These are phyloP conservation scores for Stegana nigrithorax DNA, from an alignment of 2,888 invertebrate species.

Conservation along the genomic window DNA sequence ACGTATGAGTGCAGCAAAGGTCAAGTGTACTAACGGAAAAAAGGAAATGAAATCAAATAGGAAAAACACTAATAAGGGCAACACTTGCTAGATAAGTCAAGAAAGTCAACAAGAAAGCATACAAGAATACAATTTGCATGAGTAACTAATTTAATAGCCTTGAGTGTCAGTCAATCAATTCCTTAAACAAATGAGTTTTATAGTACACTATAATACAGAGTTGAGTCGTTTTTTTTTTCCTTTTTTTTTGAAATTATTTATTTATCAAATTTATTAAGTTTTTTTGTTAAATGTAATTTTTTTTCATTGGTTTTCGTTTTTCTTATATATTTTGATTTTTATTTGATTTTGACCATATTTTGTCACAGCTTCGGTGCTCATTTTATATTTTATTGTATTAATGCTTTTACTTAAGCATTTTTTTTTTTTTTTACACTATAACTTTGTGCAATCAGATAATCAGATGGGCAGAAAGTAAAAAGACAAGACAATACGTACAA, in stretches of 20 bases:
- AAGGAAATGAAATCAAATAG: too few relatives aligned
- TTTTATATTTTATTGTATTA: constrained; percentile 30
- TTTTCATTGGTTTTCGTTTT: too few relatives aligned
- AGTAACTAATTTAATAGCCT: too few relatives aligned
- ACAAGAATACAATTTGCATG: background rate
- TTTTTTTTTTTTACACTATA: background rate
- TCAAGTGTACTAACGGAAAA: background rate
- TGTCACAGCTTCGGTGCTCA: constrained; percentile 18
- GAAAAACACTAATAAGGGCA: too few relatives aligned
- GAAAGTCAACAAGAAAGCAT: background rate
- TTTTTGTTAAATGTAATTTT: too few relatives aligned
- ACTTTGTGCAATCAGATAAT: constrained; percentile 62
- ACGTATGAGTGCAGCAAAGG: background rate
- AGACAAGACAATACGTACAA: constrained; percentile 45
- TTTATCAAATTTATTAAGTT: background rate
- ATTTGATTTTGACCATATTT: constrained; percentile 12
- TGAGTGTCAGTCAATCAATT: constrained; percentile 69
- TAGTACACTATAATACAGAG: constrained; percentile 6
- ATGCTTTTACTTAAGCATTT: constrained; percentile 16
- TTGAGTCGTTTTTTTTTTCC: background rate
- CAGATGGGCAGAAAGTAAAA: constrained; percentile 67
- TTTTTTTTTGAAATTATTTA: background rate
- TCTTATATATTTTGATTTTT: constrained; percentile 1
- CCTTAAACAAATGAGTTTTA: too few relatives aligned
- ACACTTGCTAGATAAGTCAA: too few relatives aligned